Conservation (phyloP, 2,113 vertebrate genomes). For the Zapus hudsonius region DNA sequence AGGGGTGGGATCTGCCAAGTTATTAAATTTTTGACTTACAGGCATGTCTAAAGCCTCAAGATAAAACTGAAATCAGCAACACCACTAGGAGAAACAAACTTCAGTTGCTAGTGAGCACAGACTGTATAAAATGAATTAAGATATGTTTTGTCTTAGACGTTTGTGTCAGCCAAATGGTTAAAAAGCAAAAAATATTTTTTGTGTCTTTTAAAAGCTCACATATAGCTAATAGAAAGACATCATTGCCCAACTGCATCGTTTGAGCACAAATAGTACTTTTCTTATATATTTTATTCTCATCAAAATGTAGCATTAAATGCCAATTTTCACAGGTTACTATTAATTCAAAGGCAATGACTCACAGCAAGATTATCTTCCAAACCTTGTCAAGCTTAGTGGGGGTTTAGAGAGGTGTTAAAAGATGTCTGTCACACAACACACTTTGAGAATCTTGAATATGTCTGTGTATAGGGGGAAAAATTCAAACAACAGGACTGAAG, state of each 20-base stretch:
- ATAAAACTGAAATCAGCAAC: background rate
- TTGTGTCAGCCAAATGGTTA: background rate
- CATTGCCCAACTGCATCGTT: background rate
- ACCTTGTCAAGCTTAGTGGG: background rate
- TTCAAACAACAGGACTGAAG: background rate
- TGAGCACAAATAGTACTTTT: background rate
- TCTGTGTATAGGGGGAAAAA: background rate
- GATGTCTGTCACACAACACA: background rate
- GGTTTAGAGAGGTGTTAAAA: background rate
- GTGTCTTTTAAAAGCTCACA: background rate
- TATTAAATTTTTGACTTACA: background rate
- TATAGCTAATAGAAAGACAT: background rate
- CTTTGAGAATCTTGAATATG: background rate
- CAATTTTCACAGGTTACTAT: background rate
- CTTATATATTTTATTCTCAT: background rate
- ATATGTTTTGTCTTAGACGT: background rate
- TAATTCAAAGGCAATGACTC: background rate
- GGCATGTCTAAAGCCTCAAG: conserved; percentile 2
- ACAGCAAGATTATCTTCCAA: background rate
- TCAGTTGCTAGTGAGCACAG: conserved; percentile 6
- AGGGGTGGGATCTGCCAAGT: too few relatives aligned
- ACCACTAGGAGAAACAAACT: background rate
- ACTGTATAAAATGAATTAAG: background rate
- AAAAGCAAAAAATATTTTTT: background rate
- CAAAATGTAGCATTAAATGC: background rate